Evolutionary conservation across 1,140 invertebrate species (phyloP).

Genomic region (Calosoma granatense): DNA sequence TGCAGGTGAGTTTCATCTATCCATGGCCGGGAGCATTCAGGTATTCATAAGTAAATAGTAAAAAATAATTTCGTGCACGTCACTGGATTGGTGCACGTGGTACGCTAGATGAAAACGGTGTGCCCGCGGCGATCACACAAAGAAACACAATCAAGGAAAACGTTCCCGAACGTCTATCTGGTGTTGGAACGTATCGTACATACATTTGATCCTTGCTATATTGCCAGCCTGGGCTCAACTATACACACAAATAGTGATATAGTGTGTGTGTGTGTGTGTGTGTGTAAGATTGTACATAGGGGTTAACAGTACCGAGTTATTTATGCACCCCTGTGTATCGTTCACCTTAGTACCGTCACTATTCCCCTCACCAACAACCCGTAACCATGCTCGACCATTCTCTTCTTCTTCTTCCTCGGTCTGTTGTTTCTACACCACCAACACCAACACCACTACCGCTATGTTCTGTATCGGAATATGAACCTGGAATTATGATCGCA

Average conservation of each 20-base stretch:
- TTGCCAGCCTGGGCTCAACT: not conserved
- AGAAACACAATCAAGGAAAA: slow-evolving; percentile 5
- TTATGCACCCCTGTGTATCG: slow-evolving; percentile 6
- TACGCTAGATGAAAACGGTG: not conserved
- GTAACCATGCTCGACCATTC: too few relatives aligned
- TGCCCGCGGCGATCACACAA: not conserved
- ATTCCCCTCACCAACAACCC: too few relatives aligned
- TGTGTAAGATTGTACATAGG: too few relatives aligned
- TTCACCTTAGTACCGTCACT: not conserved
- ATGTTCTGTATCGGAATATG: slow-evolving; percentile 1
- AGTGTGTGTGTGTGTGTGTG: too few relatives aligned
- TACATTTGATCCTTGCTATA: not conserved
- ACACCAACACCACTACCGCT: too few relatives aligned
- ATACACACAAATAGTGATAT: not conserved
- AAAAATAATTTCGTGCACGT: not conserved
- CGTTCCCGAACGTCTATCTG: not conserved
- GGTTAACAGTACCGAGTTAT: not conserved
- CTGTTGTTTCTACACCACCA: not conserved
- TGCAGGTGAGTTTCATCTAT: too few relatives aligned
- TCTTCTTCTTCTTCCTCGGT: not conserved
- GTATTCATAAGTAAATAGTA: too few relatives aligned
- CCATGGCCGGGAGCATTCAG: too few relatives aligned
- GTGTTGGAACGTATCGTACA: not conserved
- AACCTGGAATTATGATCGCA: not conserved
- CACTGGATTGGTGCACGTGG: not conserved